Conservation (phyloP, 1,140 invertebrate genomes). For the Drosophila sechellia region DNA sequence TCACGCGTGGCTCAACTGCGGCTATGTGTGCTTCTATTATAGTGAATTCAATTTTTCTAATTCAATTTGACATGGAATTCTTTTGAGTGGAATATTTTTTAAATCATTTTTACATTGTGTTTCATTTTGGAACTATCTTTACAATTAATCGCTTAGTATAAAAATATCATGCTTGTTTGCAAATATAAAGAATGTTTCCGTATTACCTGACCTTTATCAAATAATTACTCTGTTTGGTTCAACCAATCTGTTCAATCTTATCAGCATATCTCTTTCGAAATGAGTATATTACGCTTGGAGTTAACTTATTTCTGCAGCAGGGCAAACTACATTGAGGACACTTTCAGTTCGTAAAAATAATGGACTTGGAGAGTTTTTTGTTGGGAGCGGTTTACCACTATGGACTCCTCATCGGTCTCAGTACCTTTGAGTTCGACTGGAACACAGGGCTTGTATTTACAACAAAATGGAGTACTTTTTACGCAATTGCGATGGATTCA, state of each 20-base stretch:
- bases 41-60: conserved; percentile 19
- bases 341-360: conserved; percentile 17
- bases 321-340: not conserved
- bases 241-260: not conserved
- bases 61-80: conserved; percentile 37
- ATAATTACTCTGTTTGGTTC: not conserved
- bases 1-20: conserved; percentile 4
- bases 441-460: conserved; percentile 7
- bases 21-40: conserved; percentile 21
- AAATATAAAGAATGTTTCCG: not conserved
- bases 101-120: too few relatives aligned
- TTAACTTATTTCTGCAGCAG: not conserved
- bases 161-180: not conserved
- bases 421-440: conserved; percentile 31
- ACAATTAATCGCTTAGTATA: too few relatives aligned
- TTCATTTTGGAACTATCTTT: too few relatives aligned
- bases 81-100: not conserved
- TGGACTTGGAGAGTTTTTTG: conserved; percentile 5
- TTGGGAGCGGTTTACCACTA: conserved; percentile 8
- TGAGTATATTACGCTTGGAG: not conserved
- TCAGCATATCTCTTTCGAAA: not conserved
- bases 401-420: conserved; percentile 21
- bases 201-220: not conserved
- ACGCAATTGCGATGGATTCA: not conserved
- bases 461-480: conserved; percentile 10